A percentile compares a stretch with the other conserved stretches of the same genome.
phyloP scores from a whole-genome alignment of 2,797 vertebrate genomes.

The Mus caroli region DNA sequence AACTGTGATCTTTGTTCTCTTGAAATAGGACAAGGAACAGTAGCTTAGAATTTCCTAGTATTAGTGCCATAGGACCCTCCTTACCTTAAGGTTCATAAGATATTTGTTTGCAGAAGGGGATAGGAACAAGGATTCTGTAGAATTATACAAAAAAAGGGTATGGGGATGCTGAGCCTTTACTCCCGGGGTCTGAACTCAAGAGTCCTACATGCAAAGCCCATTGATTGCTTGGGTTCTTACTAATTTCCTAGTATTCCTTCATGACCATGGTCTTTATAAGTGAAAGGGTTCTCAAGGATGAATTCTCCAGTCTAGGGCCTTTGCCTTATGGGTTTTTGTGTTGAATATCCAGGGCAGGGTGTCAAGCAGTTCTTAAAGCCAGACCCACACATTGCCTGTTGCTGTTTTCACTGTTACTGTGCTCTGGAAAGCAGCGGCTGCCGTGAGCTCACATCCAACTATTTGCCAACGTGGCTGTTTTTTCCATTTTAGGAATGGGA shows the following conservation, averaged over 20 bases:
- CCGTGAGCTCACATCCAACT: neutral
- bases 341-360: neutral
- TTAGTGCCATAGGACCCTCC: neutral
- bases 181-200: neutral
- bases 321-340: neutral
- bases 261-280: neutral
- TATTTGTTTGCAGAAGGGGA: neutral
- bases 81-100: neutral
- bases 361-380: neutral
- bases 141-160: neutral
- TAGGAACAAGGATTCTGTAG: neutral
- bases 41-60: slow-evolving; percentile 5
- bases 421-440: neutral
- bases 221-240: neutral
- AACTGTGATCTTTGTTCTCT: neutral
- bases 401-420: neutral
- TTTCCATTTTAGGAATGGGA: slow-evolving; percentile 31
- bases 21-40: neutral
- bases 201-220: neutral
- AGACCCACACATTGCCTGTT: neutral
- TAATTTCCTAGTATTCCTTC: neutral
- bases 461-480: neutral
- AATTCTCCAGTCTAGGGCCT: neutral
- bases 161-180: neutral
- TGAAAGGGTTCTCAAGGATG: neutral